Evolutionary conservation across 1,140 invertebrate genomes (phyloP).

Genomic region (honey bee (Apis mellifera)): Amel_HAv3.1 CM009936.2:15372001-15372500

Average conservation of each 20-base stretch:
- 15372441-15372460: conserved; percentile 63
- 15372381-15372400: conserved; percentile 62
- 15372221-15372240: conserved; percentile 54
- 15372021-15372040: conserved; percentile 64
- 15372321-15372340: conserved; percentile 68
- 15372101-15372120: conserved; percentile 57
- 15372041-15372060: conserved; percentile 50
- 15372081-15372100: conserved; percentile 67
- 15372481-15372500: conserved; percentile 59
- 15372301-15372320: conserved; percentile 54
- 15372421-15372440: conserved; percentile 62
- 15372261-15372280: conserved; percentile 62
- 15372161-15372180: conserved; percentile 66
- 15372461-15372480: conserved; percentile 67
- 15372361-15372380: conserved; percentile 53
- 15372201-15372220: conserved; percentile 56
- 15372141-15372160: conserved; percentile 52
- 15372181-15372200: conserved; percentile 74
- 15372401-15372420: conserved; percentile 67
- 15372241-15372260: conserved; percentile 62
- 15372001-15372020: conserved; percentile 66
- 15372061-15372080: conserved; percentile 60
- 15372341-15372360: conserved; percentile 53
- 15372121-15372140: conserved; percentile 45
- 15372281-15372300: conserved; percentile 63